Evolutionary conservation across 2,113 vertebrate species (phyloP), one percentile per base, ranked within the genome.

Genomic region (Odontophorus gujanensis): DNA sequence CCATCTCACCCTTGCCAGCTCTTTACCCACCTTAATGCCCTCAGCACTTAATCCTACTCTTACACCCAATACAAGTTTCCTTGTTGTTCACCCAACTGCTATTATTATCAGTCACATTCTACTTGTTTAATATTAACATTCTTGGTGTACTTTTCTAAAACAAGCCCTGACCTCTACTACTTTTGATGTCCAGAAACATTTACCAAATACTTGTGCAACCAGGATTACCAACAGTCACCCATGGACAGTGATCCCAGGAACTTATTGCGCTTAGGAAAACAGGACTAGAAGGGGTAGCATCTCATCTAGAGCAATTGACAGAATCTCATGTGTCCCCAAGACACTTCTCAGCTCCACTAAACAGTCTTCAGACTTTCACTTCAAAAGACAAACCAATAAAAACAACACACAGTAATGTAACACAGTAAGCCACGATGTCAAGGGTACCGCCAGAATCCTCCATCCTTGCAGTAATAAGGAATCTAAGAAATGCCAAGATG

Each of bases 211-310:
- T 42, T 51, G 12, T 19, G 11, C 22, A 86, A 89, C 22, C 7
- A 88, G 34, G 24, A 74, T 78, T 78, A 71, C 57, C 83, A 22
- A 2, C 24, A 75, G 43, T 26, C 19, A 58, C 28, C 47, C 45
- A 12, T n/a, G 38, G 4, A 17, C 7, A 5, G 5, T 22, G 30
- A 38, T 3, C 76, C 55, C 40, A 18, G 11, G 6, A 71, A 40
- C 15, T 83, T 1, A 0, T 55, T 74, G 36, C 2, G 1, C 7
- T 4, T 5, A 55, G 22, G 13, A 77, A 78, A 6, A 28, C 24
- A 75, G 28, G 55, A 63, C 12, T 72, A 11, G 13, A 84, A 84
- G 13, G 11, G 20, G 62, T 6, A 59, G 19, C 6, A 15, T 84
- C 30, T 72, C n/a, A 9, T 57, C 25, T 75, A 51, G 8, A 92